Base-by-base conservation (phyloP, 2,888 invertebrate genomes). In the Lacanobia wlatinum region DNA sequence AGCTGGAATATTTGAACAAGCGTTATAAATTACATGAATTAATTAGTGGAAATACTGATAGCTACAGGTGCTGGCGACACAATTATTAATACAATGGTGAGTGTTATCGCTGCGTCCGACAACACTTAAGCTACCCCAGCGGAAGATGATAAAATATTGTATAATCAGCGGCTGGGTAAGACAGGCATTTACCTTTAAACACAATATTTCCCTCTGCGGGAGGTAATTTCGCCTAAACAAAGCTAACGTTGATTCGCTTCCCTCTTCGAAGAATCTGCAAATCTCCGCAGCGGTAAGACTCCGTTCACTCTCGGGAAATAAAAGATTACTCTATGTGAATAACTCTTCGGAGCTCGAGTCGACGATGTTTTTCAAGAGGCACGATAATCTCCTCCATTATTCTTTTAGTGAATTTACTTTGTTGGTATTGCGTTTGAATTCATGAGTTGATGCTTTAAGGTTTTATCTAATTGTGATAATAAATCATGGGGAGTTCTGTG, bases 291-390 rank as follows among this genome's bases (percentile, higher is more conserved):
- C 83, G 83, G 85, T 81, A 80, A 83, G 83, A 82, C 85, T 71
- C 71, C 85, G 78, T 84, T 87, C 87, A 88, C 93, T 90, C 92
- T 74, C 87, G 92, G 92, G 92, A 92, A 93, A 94, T 94, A 94
- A 93, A 91, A 92, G 90, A 92, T 93, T 92, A 90, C 90, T 90
- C 87, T 88, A 87, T 91, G 91, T 90, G 90, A 91, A 93, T 93
- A 93, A 90, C 90, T 91, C 90, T 87, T 88, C 82, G 84, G 82
- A 87, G 87, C 89, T 88, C 84, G 84, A 87, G 87, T 88, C 84
- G 85, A 79, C 87, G 88, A 90, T 92, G 91, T 92, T 93, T 92
- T 93, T 92, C 91, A 91, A 92, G 88, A 87, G 87, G 87, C 90
- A 89, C 87, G 90, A 92, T 93, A 93, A 94, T 93, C 92, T 91